Conservation (phyloP, 2,113 vertebrate species). For the Isichthys henryi region DNA sequence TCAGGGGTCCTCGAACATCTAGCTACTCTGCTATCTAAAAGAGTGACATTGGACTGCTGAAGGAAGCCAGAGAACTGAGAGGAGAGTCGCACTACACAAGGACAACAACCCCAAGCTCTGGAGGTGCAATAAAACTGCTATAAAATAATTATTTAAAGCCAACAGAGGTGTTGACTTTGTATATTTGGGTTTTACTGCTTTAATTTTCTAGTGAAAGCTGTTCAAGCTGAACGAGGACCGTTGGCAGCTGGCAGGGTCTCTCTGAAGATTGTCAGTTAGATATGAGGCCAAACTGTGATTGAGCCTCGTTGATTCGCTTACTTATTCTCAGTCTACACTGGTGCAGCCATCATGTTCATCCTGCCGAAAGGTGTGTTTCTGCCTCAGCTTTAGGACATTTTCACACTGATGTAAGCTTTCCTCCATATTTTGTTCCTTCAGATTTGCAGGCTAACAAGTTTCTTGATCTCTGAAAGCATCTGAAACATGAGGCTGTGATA, state of each 20-base stretch:
- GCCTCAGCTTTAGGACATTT: neutral
- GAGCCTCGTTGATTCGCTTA: neutral
- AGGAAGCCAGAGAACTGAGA: neutral
- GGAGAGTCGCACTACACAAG: neutral
- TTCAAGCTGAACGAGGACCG: neutral
- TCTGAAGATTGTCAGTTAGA: neutral
- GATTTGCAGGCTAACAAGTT: neutral
- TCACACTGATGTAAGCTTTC: neutral
- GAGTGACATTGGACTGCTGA: neutral
- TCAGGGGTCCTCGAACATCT: neutral
- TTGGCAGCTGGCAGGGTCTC: neutral
- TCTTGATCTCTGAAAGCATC: neutral
- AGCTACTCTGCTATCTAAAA: neutral
- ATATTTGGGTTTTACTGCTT: neutral
- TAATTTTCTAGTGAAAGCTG: neutral
- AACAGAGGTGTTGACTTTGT: neutral
- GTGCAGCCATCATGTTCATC: neutral
- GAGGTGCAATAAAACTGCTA: neutral
- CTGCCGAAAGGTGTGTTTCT: neutral
- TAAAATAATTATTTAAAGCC: neutral
- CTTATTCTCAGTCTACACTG: neutral
- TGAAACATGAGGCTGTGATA: neutral
- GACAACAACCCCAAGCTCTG: neutral
- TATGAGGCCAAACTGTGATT: neutral
- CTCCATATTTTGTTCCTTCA: neutral